phyloP scores from a whole-genome alignment of 2,113 vertebrate genomes.

The Sceloporus tristichus region DNA sequence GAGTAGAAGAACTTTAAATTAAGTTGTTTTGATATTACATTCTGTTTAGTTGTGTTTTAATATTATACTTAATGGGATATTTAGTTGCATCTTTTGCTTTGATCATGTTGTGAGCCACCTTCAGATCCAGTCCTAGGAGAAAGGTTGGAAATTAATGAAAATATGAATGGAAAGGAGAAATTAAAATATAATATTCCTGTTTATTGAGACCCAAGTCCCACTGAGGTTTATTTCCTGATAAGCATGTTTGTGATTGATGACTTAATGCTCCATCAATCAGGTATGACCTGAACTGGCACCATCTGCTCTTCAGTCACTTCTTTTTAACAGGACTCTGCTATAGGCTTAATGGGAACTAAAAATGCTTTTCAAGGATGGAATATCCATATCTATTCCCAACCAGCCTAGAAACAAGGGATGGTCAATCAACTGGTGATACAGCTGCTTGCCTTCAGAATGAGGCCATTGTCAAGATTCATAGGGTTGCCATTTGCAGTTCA shows the following conservation, averaged over 20 bases:
- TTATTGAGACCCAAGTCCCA: background rate
- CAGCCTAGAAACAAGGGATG: slow-evolving; percentile 3
- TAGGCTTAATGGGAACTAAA: background rate
- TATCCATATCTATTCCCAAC: background rate
- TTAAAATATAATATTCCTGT: too few relatives aligned
- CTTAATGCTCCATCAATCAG: background rate
- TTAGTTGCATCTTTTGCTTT: too few relatives aligned
- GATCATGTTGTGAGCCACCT: too few relatives aligned
- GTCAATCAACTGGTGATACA: slow-evolving; percentile 31
- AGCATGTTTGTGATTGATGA: background rate
- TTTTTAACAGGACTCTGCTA: background rate
- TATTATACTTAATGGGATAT: too few relatives aligned
- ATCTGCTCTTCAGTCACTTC: background rate
- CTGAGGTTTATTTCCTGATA: background rate
- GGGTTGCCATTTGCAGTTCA: slow-evolving; percentile 33
- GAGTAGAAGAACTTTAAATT: too few relatives aligned
- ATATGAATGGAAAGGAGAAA: too few relatives aligned
- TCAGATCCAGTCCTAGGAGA: too few relatives aligned
- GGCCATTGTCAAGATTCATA: slow-evolving; percentile 38
- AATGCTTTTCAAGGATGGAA: background rate
- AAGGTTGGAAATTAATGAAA: too few relatives aligned
- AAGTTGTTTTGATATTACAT: too few relatives aligned
- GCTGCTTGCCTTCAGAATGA: slow-evolving; percentile 39
- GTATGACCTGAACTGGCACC: background rate
- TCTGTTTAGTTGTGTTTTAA: too few relatives aligned